Base-by-base conservation (phyloP, 2,888 invertebrate genomes). In the Ypsolopha sequella region DNA sequence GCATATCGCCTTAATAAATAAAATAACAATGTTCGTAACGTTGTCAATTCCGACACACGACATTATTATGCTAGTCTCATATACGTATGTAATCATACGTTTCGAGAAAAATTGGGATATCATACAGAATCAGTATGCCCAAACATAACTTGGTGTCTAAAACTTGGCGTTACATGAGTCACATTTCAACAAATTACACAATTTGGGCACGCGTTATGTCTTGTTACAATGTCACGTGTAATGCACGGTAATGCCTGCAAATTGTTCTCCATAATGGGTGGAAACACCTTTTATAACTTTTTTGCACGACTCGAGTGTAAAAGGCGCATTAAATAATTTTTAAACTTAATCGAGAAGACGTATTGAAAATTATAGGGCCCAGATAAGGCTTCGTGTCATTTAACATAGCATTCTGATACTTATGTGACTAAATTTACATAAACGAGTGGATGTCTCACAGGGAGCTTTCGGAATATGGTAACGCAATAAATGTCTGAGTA, bases 351-450 rank as follows among this genome's bases (percentile, higher is more conserved):
- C 36, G 33, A 36, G 14, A 47, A 9, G 47, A 43, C 36, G 6
- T 38, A 47, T 48, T 48, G 48, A 48, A 48, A 33, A 48, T 48
- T 41, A 39, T 33, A 7, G 36, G 9, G 2, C 47, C 36, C 6
- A 9, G 41, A 34, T 11, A 74, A 73, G 74, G 66, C 67, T 73
- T 72, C 73, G 75, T 72, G 64, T 61, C 60, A 69, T 73, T 75
- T 73, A 48, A 48, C 68, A 75, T 65, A 68, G 68, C 66, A 70
- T 66, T 66, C 70, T 73, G 72, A 78, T 80, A 80, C 68, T 77
- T 73, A 80, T 80, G 76, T 73, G 70, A 79, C 80, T 82, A 80
- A 76, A 81, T 82, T 80, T 78, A 71, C 75, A 78, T 78, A 79
- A 76, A 70, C 3, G 64, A 66, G 65, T 66, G 66, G 68, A 68